Evolutionary conservation across 2,797 vertebrate genomes (phyloP).

Genomic region (Manis crassicaudata): DNA sequence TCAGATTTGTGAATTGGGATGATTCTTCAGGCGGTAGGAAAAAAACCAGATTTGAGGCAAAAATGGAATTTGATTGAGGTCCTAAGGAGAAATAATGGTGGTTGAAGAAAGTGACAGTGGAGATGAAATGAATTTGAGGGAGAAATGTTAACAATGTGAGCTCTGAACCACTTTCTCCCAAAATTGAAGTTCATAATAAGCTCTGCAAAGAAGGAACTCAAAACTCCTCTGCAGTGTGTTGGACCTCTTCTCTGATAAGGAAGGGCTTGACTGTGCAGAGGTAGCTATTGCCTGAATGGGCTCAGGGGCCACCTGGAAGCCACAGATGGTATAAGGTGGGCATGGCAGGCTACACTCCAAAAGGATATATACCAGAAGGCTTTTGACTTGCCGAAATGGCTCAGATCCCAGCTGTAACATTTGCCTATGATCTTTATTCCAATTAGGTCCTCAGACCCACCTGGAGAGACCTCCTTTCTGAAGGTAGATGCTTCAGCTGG

Average conservation of each 20-base stretch:
- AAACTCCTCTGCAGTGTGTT: neutral
- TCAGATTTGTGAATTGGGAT: neutral
- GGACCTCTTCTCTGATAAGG: neutral
- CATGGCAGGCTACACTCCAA: neutral
- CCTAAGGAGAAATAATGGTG: neutral
- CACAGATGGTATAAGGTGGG: neutral
- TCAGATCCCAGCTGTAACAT: neutral
- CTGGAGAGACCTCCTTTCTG: neutral
- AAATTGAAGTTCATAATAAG: neutral
- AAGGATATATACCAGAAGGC: neutral
- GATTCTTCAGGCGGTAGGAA: neutral
- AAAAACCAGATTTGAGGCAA: neutral
- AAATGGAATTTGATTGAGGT: neutral
- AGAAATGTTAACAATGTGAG: neutral
- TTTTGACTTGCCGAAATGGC: neutral
- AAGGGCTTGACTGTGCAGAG: neutral
- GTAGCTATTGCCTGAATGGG: neutral
- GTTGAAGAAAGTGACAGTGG: accelerated
- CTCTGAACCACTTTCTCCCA: neutral
- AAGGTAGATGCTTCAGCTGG: neutral
- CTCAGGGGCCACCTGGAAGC: neutral
- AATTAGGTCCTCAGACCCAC: neutral
- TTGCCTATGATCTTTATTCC: neutral
- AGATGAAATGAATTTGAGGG: neutral
- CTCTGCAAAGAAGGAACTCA: neutral